Conservation (phyloP, 2,888 invertebrate species). For the Rotaria macrura region DNA sequence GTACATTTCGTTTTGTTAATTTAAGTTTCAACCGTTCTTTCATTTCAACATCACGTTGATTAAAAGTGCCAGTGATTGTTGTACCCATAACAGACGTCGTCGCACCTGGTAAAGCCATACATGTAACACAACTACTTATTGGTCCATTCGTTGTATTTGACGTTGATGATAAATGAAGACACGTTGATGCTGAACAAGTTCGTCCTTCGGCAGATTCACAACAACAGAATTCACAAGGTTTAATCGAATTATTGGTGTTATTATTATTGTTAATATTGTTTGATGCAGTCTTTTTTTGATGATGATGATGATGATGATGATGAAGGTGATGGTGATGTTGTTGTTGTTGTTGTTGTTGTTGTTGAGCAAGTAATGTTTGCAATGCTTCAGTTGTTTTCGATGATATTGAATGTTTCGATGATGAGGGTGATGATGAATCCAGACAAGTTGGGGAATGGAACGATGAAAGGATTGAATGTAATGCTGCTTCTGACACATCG, state of each 20-base stretch:
- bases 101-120: background rate
- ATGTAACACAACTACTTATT: background rate
- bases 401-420: background rate
- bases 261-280: background rate
- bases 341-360: background rate
- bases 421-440: background rate
- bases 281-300: background rate
- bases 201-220: background rate
- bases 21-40: background rate
- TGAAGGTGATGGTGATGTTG: background rate
- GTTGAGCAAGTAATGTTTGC: background rate
- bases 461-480: background rate
- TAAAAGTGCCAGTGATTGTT: background rate
- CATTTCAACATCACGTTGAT: slow-evolving; percentile 5
- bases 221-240: slow-evolving; percentile 5
- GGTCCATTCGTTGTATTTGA: background rate
- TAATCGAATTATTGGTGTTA: no score
- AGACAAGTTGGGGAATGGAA: background rate
- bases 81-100: background rate
- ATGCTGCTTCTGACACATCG: background rate
- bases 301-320: background rate
- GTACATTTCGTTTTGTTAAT: background rate
- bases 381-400: background rate
- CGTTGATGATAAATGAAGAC: slow-evolving; percentile 6
- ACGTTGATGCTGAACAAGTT: background rate